Base-by-base conservation (phyloP, 2,888 invertebrate species). In the Cybosia mesomella region DNA sequence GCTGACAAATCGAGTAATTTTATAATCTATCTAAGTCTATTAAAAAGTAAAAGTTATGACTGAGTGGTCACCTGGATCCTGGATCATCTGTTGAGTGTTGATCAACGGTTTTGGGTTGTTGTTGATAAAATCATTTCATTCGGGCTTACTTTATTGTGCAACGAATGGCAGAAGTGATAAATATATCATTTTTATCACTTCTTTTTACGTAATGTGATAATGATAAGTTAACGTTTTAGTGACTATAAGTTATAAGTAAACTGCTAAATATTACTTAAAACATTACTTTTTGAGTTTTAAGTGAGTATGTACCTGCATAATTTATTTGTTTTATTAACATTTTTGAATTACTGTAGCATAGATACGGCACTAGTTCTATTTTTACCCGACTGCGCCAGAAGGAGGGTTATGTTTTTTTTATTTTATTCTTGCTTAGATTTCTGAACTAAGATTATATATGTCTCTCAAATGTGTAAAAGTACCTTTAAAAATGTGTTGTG, bases 151-250 rank as follows among this genome's bases (percentile, higher is more conserved):
- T 58, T 58, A 57, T 36, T 21, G 36, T 62, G 58, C 43, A 43
- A 21, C n/a, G 10, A 61, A 28, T n/a, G n/a, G n/a, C n/a, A n/a
- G n/a, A n/a, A n/a, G n/a, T n/a, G n/a, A n/a, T n/a, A n/a, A n/a
- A n/a, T n/a, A n/a, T 61, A 39, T 10, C 5, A 39, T 60, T 61
- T 61, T 28, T 39, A 24, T 43, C 57, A 22, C n/a, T 5, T 39
- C 13, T 59, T 54, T 55, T 54, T 57, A 58, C 39, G 58, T 64
- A 63, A 28, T 57, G 34, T 54, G 62, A 53, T 58, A 61, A 28
- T 61, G 55, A 60, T 63, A 63, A 62, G 67, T 67, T 64, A 57
- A 64, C 43, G 28, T 59, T 72, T 65, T 61, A 36, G 69, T 68
- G 57, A 39, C 34, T 65, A 66, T 68, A 53, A 66, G 63, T 64